Evolutionary conservation across 2,113 vertebrate species (phyloP).

Genomic region (Psophia crepitans): DNA sequence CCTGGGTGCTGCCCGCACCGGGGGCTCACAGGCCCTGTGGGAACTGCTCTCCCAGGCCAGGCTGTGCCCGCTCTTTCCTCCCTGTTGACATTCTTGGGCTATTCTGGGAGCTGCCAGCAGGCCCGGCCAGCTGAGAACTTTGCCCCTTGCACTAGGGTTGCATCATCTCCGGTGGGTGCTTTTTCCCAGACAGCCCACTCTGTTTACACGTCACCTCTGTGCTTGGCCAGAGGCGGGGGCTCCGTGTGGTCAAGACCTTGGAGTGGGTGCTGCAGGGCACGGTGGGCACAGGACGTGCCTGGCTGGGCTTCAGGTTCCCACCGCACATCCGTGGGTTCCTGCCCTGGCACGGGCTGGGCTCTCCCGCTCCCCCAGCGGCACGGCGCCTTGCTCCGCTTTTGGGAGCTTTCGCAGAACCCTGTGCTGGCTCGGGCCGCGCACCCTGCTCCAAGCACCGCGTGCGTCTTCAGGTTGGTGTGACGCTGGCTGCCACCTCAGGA

Average conservation of each 20-base stretch:
- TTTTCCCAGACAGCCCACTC: slow-evolving; percentile 70
- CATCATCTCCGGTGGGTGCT: slow-evolving; percentile 41
- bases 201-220: slow-evolving; percentile 60
- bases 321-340: neutral
- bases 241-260: slow-evolving; percentile 42
- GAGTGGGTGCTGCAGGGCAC: neutral
- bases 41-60: neutral
- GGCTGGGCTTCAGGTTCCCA: neutral
- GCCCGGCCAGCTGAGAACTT: slow-evolving; percentile 41
- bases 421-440: neutral
- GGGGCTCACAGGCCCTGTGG: neutral
- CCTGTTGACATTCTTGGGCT: slow-evolving; percentile 65
- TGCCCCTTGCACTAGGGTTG: neutral
- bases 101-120: slow-evolving; percentile 67
- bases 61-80: neutral
- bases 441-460: accelerated
- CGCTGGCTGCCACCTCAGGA: accelerated
- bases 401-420: neutral
- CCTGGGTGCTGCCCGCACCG: neutral
- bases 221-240: slow-evolving; percentile 12
- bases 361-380: accelerated
- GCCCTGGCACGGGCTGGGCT: neutral
- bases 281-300: neutral
- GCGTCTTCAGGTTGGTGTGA: neutral
- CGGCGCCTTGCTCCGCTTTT: accelerated